Base-by-base conservation (phyloP, 2,797 vertebrate genomes). In the Lutjanus campechanus region DNA sequence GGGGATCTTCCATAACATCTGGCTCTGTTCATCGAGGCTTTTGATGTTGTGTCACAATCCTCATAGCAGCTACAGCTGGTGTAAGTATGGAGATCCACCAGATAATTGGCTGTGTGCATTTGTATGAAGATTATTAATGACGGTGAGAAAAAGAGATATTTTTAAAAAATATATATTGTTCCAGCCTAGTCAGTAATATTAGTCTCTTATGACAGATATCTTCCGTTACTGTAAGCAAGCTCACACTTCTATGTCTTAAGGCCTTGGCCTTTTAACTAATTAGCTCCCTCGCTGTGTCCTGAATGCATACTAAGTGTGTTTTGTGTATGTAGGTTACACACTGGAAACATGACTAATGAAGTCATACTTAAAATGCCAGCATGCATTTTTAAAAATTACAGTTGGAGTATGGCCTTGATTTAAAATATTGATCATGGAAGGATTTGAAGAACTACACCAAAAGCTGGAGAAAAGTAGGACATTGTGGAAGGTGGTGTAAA, bases 41-140 rank as follows among this genome's bases (percentile, higher is more conserved):
- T 89, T 90, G 88, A 90, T 87, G 88, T 78, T 43, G 69, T 63
- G 59, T 59, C 70, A 69, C 68, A 65, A 69, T 82, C 73, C 71
- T 77, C 79, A 11, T 2, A 72, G 61, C 53, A 71, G 58, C 65
- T 16, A 55, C 76, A 82, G 73, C 73, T 74, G 75, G n/a, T 51
- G 64, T n/a, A 61, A 13, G 51, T 41, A 17, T 4, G n/a, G 40
- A 65, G 22, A 29, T 41, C 17, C 15, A 2, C 43, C 12, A 22
- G 16, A 71, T 67, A 65, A 81, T 72, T 55, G 60, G 47, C 50
- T 67, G 60, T 36, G 25, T 29, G 20, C 17, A 25, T 12, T 25
- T 54, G n/a, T 49, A 65, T 66, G 56, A 36, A 16, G 50, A 58
- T 69, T 13, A 82, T 68, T 61, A 36, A 43, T 44, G 11, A 67